Evolutionary conservation across 2,113 vertebrate genomes (phyloP), one percentile per base, ranked within the genome.

Genomic region (Bos javanicus): DNA sequence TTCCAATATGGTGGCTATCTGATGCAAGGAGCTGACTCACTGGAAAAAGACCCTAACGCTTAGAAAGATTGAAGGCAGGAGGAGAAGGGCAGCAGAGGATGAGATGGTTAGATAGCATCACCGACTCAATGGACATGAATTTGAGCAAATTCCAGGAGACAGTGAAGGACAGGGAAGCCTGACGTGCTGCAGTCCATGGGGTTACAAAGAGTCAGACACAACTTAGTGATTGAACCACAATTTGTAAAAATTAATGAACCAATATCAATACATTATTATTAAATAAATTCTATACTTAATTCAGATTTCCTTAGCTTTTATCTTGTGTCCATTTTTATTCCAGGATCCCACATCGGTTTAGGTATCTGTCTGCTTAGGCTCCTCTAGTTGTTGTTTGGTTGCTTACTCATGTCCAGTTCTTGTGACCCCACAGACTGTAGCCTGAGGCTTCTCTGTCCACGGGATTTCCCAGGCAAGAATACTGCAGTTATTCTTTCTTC

Each of bases 181-280:
- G 62, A 6, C 0, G 2, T 67, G 33, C 62, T n/a, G 19, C n/a
- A 71, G n/a, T 71, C n/a, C 67, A 12, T 39, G 67, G 67, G 1
- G 19, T 71, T 39, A 71, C n/a, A 39, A 71, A 39, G n/a, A 71
- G 67, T 39, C 67, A 23, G n/a, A 71, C 10, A 36, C n/a, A 71
- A 39, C n/a, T 39, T 71, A 71, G 67, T 39, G n/a, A 71, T 9
- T 71, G 64, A 71, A 71, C 10, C 10, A 39, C 67, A 74, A 23
- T 23, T 74, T 74, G n/a, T 23, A 39, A 39, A 19, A 74, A 6
- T 6, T 71, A 71, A 39, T 39, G n/a, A 39, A 39, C 19, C 67
- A 39, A 39, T 74, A 39, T 39, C 19, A 74, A 74, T 39, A 74
- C 19, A 23, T 39, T 39, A 39, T 19, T 39, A 39, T 74, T 74